phyloP scores from a whole-genome alignment of 2,113 vertebrate genomes.

The Zootoca vivipara region DNA sequence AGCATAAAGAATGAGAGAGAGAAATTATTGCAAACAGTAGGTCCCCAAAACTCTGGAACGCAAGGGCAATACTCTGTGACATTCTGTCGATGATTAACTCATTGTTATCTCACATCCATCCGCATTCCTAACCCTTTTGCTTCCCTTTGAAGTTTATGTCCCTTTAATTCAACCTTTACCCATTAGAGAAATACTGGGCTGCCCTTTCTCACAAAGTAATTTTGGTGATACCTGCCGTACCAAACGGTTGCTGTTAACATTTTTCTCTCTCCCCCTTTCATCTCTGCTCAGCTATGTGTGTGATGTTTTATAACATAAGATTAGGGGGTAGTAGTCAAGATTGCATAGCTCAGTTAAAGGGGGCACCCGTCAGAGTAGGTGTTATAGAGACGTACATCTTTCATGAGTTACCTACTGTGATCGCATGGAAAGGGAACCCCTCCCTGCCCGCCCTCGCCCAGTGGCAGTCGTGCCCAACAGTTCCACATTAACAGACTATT shows the following conservation, averaged over 20 bases:
- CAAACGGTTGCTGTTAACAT: not conserved
- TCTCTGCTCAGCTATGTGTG: not conserved
- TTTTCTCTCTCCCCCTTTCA: not conserved
- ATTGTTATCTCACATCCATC: not conserved
- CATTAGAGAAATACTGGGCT: not conserved
- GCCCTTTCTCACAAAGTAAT: not conserved
- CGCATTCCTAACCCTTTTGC: not conserved
- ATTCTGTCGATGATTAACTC: not conserved
- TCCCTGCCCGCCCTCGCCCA: not conserved
- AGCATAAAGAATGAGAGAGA: not conserved
- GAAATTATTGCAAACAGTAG: not conserved
- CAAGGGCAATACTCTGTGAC: not conserved
- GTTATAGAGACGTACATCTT: no score
- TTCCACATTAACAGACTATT: not conserved
- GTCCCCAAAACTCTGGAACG: not conserved
- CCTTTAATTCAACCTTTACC: not conserved
- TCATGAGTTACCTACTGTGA: not conserved
- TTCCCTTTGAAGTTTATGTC: not conserved
- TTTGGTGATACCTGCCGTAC: not conserved
- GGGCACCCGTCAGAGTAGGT: not conserved
- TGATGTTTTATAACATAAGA: not conserved
- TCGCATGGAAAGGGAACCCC: not conserved
- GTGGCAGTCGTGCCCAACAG: not conserved
- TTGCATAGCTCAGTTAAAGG: not conserved
- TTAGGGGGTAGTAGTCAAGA: not conserved